phyloP scores from a whole-genome alignment of 2,797 vertebrate species.

The Podarcis lilfordi region DNA sequence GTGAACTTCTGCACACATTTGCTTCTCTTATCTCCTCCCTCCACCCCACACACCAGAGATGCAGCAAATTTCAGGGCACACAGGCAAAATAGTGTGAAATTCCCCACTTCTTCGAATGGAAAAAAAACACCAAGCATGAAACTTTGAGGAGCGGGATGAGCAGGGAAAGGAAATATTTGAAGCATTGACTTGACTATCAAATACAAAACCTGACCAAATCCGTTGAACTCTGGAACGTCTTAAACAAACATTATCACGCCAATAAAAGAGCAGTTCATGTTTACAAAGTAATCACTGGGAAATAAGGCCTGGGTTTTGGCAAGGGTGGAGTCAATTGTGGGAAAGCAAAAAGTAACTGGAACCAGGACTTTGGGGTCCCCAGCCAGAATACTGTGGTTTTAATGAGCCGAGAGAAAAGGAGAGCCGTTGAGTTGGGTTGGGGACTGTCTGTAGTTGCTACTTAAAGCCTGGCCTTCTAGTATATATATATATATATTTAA shows the following conservation, averaged over 20 bases:
- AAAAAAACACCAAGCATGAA: too few species aligned
- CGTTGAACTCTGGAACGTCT: background rate
- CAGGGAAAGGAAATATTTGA: constrained; percentile 17
- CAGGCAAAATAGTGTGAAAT: background rate
- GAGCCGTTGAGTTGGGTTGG: background rate
- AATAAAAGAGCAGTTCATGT: background rate
- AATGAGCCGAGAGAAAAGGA: background rate
- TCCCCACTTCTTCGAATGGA: background rate
- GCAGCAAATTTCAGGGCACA: background rate
- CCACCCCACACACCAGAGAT: background rate
- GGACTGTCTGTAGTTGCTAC: background rate
- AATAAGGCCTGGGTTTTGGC: background rate
- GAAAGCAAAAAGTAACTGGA: background rate
- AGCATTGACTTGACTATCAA: constrained; percentile 8
- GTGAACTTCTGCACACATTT: too few species aligned
- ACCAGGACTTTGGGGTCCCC: background rate
- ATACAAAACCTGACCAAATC: background rate
- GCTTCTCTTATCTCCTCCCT: background rate
- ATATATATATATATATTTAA: too few species aligned
- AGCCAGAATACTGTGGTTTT: fast-evolving
- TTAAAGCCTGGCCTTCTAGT: background rate
- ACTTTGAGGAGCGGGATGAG: background rate
- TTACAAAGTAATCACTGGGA: background rate
- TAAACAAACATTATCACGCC: constrained; percentile 1
- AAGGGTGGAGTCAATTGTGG: background rate